Conservation (phyloP, 2,888 invertebrate genomes). For the Acronicta psi region DNA sequence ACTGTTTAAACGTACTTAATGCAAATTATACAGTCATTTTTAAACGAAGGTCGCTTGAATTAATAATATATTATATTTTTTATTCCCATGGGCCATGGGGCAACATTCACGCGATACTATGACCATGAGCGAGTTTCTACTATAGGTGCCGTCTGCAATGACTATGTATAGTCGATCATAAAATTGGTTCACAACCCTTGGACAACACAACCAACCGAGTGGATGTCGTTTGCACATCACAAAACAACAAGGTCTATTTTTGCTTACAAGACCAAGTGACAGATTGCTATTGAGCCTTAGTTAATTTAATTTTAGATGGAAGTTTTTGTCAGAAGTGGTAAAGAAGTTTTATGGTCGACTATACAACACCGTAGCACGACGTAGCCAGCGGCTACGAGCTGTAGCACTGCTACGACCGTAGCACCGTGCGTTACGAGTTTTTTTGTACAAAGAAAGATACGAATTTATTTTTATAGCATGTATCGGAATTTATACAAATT, state of each 20-base stretch:
- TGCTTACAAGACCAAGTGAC: too few species aligned
- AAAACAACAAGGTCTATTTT: too few species aligned
- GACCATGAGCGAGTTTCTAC: slow-evolving; percentile 3
- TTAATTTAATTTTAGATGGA: too few species aligned
- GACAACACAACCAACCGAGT: too few species aligned
- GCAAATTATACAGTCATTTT: neutral
- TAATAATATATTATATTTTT: neutral
- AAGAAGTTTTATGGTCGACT: slow-evolving; percentile 15
- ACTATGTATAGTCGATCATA: too few species aligned
- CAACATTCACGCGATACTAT: slow-evolving; percentile 16
- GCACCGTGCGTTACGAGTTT: slow-evolving; percentile 20
- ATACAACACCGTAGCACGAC: slow-evolving; percentile 23
- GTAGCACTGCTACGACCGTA: too few species aligned
- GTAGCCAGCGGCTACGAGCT: slow-evolving; percentile 28
- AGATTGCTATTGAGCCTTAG: too few species aligned
- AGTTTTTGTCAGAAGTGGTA: too few species aligned
- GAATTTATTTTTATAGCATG: too few species aligned
- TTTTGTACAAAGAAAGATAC: neutral
- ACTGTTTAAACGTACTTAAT: neutral
- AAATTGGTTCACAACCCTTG: too few species aligned
- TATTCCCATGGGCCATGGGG: neutral
- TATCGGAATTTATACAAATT: neutral
- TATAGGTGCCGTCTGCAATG: too few species aligned
- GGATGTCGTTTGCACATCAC: too few species aligned
- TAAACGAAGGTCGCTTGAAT: neutral